Percentiles rank a stretch among this genome's conserved stretches.
phyloP scores from a whole-genome alignment of 2,888 invertebrate genomes.

The Thyatira batis region DNA sequence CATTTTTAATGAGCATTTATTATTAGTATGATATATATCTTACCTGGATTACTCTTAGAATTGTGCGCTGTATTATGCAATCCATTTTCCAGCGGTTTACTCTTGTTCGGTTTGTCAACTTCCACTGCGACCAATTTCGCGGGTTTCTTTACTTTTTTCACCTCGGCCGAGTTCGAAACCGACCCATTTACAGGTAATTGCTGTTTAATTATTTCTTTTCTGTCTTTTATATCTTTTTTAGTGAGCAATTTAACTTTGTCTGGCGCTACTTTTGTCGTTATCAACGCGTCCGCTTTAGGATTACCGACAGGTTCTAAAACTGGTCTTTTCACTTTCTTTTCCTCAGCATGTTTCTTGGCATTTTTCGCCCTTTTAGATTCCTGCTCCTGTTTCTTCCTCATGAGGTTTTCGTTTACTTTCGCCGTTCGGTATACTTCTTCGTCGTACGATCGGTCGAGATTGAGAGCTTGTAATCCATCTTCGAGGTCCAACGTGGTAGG shows the following conservation, averaged over 20 bases:
- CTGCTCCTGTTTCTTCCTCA: constrained; percentile 69
- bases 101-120: constrained; percentile 48
- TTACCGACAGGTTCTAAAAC: constrained; percentile 63
- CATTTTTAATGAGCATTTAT: too few species aligned
- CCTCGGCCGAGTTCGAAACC: constrained; percentile 46
- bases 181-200: constrained; percentile 61
- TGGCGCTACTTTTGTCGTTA: constrained; percentile 60
- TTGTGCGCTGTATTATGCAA: constrained; percentile 45
- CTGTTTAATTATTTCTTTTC: constrained; percentile 67
- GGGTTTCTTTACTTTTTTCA: constrained; percentile 64
- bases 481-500: constrained; percentile 80
- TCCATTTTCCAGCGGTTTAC: constrained; percentile 63
- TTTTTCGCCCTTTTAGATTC: constrained; percentile 64
- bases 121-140: constrained; percentile 54
- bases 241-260: constrained; percentile 70
- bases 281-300: constrained; percentile 64
- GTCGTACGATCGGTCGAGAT: constrained; percentile 72
- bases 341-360: constrained; percentile 58
- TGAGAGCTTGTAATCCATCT: constrained; percentile 79
- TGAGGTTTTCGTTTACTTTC: constrained; percentile 78
- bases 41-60: constrained; percentile 55
- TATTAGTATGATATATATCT: constrained; percentile 18
- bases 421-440: constrained; percentile 72
- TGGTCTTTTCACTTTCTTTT: constrained; percentile 53
- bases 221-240: constrained; percentile 70